phyloP scores from a whole-genome alignment of 1,140 invertebrate genomes.

The Acromyrmex heyeri region DNA sequence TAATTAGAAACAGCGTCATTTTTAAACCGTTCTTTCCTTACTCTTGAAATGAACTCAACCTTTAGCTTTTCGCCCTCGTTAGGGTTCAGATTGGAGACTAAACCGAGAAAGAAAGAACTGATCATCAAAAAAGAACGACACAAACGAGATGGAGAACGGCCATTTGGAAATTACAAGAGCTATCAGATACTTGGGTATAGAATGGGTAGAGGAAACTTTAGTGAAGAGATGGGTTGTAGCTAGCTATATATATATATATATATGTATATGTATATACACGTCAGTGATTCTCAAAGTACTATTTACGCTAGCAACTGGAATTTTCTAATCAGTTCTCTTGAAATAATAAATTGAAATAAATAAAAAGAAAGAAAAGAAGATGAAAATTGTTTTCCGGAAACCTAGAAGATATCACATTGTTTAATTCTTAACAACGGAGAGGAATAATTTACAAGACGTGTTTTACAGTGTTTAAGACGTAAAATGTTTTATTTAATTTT shows the following conservation, averaged over 20 bases:
- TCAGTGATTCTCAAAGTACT: slow-evolving; percentile 45
- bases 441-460: not conserved
- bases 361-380: not conserved
- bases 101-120: not conserved
- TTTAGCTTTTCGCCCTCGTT: slow-evolving; percentile 22
- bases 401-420: no score
- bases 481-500: slow-evolving; percentile 10
- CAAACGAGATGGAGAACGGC: slow-evolving; percentile 44
- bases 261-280: not conserved
- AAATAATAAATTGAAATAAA: no score
- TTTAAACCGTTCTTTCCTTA: slow-evolving; percentile 49
- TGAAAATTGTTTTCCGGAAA: not conserved
- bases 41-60: not conserved
- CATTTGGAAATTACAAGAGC: slow-evolving; percentile 62
- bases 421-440: not conserved
- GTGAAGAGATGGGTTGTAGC: slow-evolving; percentile 5
- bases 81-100: slow-evolving; percentile 2
- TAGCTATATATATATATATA: not conserved
- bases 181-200: slow-evolving; percentile 41
- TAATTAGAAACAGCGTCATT: slow-evolving; percentile 74
- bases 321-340: not conserved
- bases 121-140: slow-evolving; percentile 38
- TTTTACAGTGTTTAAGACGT: not conserved
- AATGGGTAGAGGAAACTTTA: slow-evolving; percentile 55
- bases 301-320: not conserved